Evolutionary conservation across 23 tunicate species (phyloP).

Genomic region (Halocynthia roretzi): DNA sequence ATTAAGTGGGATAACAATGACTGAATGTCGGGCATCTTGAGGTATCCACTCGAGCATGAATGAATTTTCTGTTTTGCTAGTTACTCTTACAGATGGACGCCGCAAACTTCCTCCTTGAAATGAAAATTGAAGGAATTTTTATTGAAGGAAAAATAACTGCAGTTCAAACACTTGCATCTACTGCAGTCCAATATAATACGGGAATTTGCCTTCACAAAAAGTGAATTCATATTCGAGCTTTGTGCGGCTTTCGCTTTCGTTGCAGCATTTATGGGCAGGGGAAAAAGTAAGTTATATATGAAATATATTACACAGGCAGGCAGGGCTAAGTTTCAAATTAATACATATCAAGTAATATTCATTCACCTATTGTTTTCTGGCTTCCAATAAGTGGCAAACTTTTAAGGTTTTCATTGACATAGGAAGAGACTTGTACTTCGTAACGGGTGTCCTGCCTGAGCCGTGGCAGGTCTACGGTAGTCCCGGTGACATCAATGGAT

Average conservation of each 20-base stretch:
- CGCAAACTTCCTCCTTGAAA: constrained; percentile 5
- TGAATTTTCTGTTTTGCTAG: constrained; percentile 2
- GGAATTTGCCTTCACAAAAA: too few species aligned
- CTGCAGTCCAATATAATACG: too few species aligned
- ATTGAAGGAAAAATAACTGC: too few species aligned
- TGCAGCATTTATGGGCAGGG: too few species aligned
- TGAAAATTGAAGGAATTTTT: neutral
- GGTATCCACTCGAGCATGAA: constrained; percentile 3
- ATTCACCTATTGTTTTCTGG: neutral
- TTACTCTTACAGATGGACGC: constrained; percentile 2
- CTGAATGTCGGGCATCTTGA: neutral
- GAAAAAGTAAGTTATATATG: too few species aligned
- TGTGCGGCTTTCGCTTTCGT: too few species aligned
- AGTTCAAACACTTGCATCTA: too few species aligned
- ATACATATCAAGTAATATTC: too few species aligned
- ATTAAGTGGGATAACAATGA: neutral
- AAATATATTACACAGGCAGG: too few species aligned
- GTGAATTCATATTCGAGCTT: too few species aligned
- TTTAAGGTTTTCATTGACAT: neutral
- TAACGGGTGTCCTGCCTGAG: constrained; percentile 5
- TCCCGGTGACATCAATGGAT: neutral
- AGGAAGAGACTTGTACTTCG: neutral
- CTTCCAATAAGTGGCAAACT: neutral
- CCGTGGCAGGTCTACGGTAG: constrained; percentile 5
- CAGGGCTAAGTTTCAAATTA: too few species aligned